Evolutionary conservation across 2,113 vertebrate genomes (phyloP).

Genomic region (Saccopteryx bilineata): DNA sequence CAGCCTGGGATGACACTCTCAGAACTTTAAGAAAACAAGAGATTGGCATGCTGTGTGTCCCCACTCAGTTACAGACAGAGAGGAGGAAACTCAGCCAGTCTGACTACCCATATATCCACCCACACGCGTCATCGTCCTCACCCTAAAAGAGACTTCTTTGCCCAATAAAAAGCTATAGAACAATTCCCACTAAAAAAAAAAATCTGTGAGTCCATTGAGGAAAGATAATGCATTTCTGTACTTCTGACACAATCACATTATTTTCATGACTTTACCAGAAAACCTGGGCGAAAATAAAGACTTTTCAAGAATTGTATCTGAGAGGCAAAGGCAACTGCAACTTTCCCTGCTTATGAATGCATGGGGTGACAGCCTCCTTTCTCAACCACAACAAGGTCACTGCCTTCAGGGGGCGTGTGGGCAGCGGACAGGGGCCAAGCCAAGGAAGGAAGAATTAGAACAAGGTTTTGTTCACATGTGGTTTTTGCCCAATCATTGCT

Average conservation of each 20-base stretch:
- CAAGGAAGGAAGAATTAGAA: neutral
- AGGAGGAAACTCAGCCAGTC: neutral
- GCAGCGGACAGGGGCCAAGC: neutral
- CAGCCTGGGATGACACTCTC: neutral
- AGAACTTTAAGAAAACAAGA: neutral
- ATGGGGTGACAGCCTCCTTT: neutral
- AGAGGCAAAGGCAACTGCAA: neutral
- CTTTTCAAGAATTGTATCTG: neutral
- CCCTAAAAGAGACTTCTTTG: neutral
- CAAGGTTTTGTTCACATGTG: neutral
- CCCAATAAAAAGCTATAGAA: neutral
- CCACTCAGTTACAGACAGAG: neutral
- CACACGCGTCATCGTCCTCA: neutral
- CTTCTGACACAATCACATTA: neutral
- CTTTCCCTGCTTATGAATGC: neutral
- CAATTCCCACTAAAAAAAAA: slow-evolving; percentile 8
- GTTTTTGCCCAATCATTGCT: neutral
- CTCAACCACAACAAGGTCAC: neutral
- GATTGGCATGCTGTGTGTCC: accelerated
- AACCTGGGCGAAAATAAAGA: slow-evolving; percentile 17
- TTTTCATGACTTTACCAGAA: slow-evolving; percentile 25
- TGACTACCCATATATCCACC: neutral
- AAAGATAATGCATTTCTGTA: neutral
- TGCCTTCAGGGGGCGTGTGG: neutral
- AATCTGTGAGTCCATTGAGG: neutral